Evolutionary conservation across 2,113 vertebrate genomes (phyloP).

Genomic region (Periophthalmus modestus): DNA sequence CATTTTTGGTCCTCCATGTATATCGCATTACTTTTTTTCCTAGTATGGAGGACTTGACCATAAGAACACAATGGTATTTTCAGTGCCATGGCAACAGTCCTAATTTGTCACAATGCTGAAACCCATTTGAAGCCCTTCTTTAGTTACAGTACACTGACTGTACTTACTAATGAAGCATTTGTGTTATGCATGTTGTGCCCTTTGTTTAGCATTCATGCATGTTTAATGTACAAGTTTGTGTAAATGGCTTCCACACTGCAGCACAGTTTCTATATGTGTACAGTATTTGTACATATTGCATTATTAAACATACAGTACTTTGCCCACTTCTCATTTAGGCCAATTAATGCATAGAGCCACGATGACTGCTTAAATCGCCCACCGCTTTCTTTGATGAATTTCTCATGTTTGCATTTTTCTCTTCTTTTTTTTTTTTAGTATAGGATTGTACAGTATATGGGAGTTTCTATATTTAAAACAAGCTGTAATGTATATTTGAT

Average conservation of each 20-base stretch:
- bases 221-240: background rate
- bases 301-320: background rate
- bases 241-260: background rate
- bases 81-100: background rate
- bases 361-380: constrained; percentile 11
- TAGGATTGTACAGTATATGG: background rate
- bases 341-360: background rate
- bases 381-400: constrained; percentile 2
- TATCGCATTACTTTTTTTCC: too few species aligned
- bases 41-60: too few species aligned
- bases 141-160: background rate
- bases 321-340: background rate
- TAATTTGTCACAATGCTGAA: background rate
- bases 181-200: background rate
- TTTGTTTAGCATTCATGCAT: background rate
- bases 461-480: constrained; percentile 39
- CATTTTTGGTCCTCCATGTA: too few species aligned
- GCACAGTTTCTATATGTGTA: background rate
- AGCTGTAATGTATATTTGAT: constrained; percentile 48
- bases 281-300: background rate
- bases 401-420: constrained; percentile 5
- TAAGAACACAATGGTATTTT: background rate
- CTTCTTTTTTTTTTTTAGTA: constrained; percentile 18
- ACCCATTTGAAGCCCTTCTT: background rate
- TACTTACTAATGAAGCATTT: background rate